Percentiles rank a stretch among this genome's conserved stretches.
Evolutionary conservation across 2,113 vertebrate genomes (phyloP).

Genomic region (Tapirus terrestris): DNA sequence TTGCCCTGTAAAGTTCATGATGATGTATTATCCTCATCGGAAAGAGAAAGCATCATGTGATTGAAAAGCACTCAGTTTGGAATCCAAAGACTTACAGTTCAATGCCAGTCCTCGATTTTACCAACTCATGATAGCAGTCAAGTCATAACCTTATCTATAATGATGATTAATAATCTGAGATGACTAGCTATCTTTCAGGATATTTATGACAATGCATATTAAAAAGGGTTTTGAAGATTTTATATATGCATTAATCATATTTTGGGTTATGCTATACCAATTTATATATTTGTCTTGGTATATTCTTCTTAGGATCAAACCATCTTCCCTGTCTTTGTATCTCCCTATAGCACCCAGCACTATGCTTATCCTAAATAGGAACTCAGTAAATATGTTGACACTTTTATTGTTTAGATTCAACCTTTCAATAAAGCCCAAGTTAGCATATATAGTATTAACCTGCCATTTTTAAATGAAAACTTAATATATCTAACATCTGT

Average conservation of each 20-base stretch:
- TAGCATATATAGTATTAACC: not conserved
- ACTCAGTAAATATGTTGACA: not conserved
- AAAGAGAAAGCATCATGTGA: not conserved
- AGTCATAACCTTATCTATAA: not conserved
- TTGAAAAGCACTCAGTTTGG: not conserved
- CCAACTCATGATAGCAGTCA: not conserved
- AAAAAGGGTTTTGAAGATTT: conserved; percentile 7
- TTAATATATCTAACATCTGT: not conserved
- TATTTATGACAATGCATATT: not conserved
- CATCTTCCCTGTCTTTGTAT: not conserved
- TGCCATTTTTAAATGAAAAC: not conserved
- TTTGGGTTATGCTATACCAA: not conserved
- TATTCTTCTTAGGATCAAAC: not conserved
- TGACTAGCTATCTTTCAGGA: not conserved
- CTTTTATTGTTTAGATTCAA: not conserved
- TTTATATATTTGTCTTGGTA: not conserved
- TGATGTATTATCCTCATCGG: not conserved
- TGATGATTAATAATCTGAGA: not conserved
- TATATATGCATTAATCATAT: not conserved
- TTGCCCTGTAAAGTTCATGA: not conserved
- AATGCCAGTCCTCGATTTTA: not conserved
- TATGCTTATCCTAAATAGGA: not conserved
- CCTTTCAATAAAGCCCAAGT: not conserved
- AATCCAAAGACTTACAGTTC: not conserved
- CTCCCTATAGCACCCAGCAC: not conserved